Conservation (phyloP, 2,888 invertebrate species). For the Platycheirus albimanus region DNA sequence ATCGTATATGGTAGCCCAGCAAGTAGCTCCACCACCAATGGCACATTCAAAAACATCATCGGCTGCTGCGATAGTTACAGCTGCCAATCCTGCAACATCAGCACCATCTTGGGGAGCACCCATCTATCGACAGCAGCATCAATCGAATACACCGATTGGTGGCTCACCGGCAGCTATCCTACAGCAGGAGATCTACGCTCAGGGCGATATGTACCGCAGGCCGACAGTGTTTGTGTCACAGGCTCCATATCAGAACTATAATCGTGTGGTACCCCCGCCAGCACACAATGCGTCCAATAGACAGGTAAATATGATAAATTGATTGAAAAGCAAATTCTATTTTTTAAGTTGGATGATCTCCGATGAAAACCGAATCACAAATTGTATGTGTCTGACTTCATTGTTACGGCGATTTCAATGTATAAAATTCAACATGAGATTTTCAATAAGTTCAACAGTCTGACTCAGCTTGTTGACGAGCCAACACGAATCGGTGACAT, state of each 20-base stretch:
- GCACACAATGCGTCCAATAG: conserved; percentile 83
- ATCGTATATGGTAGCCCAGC: conserved; percentile 75
- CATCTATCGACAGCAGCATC: conserved; percentile 84
- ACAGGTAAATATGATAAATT: conserved; percentile 78
- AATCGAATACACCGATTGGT: conserved; percentile 83
- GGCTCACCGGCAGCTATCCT: conserved; percentile 82
- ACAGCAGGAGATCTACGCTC: conserved; percentile 82
- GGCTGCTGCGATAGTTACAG: conserved; percentile 77
- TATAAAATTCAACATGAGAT: too few species aligned
- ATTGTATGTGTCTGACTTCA: too few species aligned
- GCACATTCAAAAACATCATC: conserved; percentile 82
- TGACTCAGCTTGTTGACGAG: too few species aligned
- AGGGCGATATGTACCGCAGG: conserved; percentile 86
- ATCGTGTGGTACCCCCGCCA: conserved; percentile 82
- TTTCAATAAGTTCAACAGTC: too few species aligned
- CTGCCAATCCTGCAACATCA: conserved; percentile 79
- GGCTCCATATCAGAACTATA: conserved; percentile 82
- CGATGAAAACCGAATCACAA: too few species aligned
- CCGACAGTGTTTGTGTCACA: conserved; percentile 88
- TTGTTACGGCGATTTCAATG: too few species aligned
- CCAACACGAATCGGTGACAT: too few species aligned
- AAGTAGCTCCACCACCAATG: conserved; percentile 80
- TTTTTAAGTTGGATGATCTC: too few species aligned
- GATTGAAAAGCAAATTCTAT: neutral
- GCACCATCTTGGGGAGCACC: conserved; percentile 82